Conservation (phyloP, 1,140 invertebrate species). For the fruit fly (Drosophila melanogaster) region Release_6_plus_ISO1_MT NT_033779.5:4547001-4547500, state of each 20-base stretch:
- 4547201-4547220: slow-evolving; percentile 33
- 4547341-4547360: slow-evolving; percentile 73
- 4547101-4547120: slow-evolving; percentile 65
- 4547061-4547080: slow-evolving; percentile 85
- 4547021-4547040: slow-evolving; percentile 76
- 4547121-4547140: slow-evolving; percentile 69
- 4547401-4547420: slow-evolving; percentile 81
- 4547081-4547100: slow-evolving; percentile 80
- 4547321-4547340: slow-evolving; percentile 71
- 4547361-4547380: slow-evolving; percentile 68
- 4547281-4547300: slow-evolving; percentile 79
- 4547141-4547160: slow-evolving; percentile 43
- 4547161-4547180: slow-evolving; percentile 39
- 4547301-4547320: slow-evolving; percentile 63
- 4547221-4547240: slow-evolving; percentile 70
- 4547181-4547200: slow-evolving; percentile 51
- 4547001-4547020: slow-evolving; percentile 76
- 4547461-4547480: slow-evolving; percentile 65
- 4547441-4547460: slow-evolving; percentile 79
- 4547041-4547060: slow-evolving; percentile 84
- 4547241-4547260: slow-evolving; percentile 73
- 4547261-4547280: slow-evolving; percentile 74
- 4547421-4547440: slow-evolving; percentile 85
- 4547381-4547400: slow-evolving; percentile 66
- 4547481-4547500: slow-evolving; percentile 23